Base-by-base conservation (phyloP, 1,140 invertebrate genomes). In the Acromyrmex echinatior region DNA sequence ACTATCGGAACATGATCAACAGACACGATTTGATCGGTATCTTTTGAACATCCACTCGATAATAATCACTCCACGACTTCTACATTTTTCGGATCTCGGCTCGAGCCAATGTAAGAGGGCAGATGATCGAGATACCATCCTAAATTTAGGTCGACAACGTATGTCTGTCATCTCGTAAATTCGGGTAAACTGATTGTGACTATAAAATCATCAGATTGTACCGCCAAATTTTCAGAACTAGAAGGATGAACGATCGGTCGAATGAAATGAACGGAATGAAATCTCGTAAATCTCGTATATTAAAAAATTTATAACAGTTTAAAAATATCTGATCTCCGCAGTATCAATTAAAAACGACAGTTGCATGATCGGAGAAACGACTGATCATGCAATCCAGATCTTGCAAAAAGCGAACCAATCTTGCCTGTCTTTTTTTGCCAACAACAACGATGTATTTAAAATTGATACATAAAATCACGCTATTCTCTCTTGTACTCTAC, bases 251-350 rank as follows among this genome's bases (percentile, higher is more conserved):
- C 73, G 51, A 77, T 62, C 76, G 21, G 12, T 10, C 28, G 5
- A 51, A 4, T 16, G 28, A 12, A 51, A 4, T 16, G 28, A 12
- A 60, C 60, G 66, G 49, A 31, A 53, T 60, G 88, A 92, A 87
- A 45, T 45, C 93, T 92, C 86, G 92, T 93, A 93, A 93, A 93
- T 93, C 92, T 93, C 84, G 85, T 87, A 91, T 90, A 93, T 91
- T 89, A 91, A 92, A 90, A 92, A 92, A 93, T 93, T 93, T 93
- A 93, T 93, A 91, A 90, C 86, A 87, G 87, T 93, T 93, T 92
- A 92, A 93, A 90, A 92, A 87, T 84, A 65, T 45, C 79, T 82
- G 86, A 68, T 74, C 86, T 60, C 65, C 85, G 80, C 78, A 90
- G 93, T 94, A 94, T 93, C 92, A 93, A 94, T 94, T 94, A 93